These are phyloP conservation scores for Polymixis flavicincta DNA, from an alignment of 2,888 invertebrate genomes.

Conservation along the genomic window DNA sequence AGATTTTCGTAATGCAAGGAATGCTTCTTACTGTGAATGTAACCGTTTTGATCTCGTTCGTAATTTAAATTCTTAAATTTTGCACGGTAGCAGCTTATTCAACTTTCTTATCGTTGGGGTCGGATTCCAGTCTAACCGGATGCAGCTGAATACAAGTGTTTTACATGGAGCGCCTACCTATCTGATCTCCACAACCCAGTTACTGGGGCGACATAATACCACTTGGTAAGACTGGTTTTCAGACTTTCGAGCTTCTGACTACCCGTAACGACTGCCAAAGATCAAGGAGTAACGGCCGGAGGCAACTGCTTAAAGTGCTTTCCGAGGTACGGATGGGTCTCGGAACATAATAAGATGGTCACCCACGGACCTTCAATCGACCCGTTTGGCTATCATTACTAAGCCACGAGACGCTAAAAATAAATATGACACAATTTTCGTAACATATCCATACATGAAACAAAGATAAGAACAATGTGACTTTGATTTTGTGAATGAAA, in stretches of 20 bases:
- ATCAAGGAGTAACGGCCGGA: neutral
- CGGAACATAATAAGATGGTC: neutral
- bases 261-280: neutral
- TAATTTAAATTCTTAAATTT: too few relatives aligned
- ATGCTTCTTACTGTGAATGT: too few relatives aligned
- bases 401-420: neutral
- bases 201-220: too few relatives aligned
- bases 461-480: constrained; percentile 63
- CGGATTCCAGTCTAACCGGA: neutral
- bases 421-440: constrained; percentile 45
- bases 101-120: neutral
- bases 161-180: neutral
- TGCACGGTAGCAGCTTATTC: too few relatives aligned
- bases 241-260: neutral
- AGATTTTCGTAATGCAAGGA: too few relatives aligned
- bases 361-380: too few relatives aligned
- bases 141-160: neutral
- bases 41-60: too few relatives aligned
- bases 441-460: constrained; percentile 17
- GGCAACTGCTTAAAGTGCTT: neutral
- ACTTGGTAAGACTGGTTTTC: neutral
- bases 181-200: neutral
- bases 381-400: too few relatives aligned
- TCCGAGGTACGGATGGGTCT: neutral
- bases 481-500: constrained; percentile 66